These are phyloP conservation scores for Cataglyphis albicans DNA, from an alignment of 2,888 invertebrate genomes.

Conservation along the genomic window DNA sequence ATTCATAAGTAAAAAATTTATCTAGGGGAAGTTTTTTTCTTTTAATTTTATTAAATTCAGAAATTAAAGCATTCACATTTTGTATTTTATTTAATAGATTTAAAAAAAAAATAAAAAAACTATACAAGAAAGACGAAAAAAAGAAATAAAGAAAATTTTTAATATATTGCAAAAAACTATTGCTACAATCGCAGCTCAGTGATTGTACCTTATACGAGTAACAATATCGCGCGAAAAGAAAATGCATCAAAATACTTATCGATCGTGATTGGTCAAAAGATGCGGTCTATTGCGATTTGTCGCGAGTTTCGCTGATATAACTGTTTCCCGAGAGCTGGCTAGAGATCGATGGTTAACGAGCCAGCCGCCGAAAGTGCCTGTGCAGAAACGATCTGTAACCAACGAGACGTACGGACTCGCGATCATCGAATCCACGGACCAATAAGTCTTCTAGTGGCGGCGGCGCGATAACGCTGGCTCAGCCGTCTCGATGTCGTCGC, in stretches of 20 bases:
- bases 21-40: background rate
- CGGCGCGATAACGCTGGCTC: slow-evolving; percentile 42
- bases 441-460: slow-evolving; percentile 43
- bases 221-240: background rate
- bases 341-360: slow-evolving; percentile 34
- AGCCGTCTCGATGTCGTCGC: slow-evolving; percentile 40
- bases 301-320: slow-evolving; percentile 36
- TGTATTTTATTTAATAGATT: background rate
- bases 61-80: background rate
- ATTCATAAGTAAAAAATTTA: too few species aligned
- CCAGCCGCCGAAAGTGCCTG: slow-evolving; percentile 16
- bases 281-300: slow-evolving; percentile 10
- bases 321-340: slow-evolving; percentile 9
- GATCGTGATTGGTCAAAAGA: background rate
- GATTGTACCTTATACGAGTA: background rate
- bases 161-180: background rate
- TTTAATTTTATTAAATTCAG: background rate
- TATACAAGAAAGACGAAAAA: background rate
- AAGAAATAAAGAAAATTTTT: background rate
- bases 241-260: background rate
- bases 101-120: background rate
- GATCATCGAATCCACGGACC: slow-evolving; percentile 13
- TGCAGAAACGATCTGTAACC: slow-evolving; percentile 29
- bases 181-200: too few species aligned
- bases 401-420: background rate